Evolutionary conservation across 1,140 invertebrate genomes (phyloP), one percentile per base, ranked within the genome.

Genomic region (Idris sp.): DNA sequence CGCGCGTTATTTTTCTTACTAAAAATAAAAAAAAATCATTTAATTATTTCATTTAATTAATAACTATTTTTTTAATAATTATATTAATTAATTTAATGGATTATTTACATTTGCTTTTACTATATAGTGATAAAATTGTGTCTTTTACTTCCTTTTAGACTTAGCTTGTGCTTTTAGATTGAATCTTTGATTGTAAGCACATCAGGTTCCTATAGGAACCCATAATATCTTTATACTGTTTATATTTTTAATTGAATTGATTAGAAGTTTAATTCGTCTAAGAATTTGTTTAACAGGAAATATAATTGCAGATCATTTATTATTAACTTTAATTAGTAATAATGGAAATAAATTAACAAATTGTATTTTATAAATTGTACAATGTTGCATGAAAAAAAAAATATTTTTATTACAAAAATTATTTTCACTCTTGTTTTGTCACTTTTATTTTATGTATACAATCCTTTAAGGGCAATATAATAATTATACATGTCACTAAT

Each of bases 101-200:
- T 81, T 92, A 87, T 90, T 92, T 33, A 89, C 91, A 2, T 92
- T 91, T 88, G 90, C 92, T 88, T 92, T 92, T 87, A 91, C 90
- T 7, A 92, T 82, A 67, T 91, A 87, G 76, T 72, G 25, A 74
- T 91, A 80, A 89, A 88, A 18, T 71, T 92, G 82, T 68, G 83
- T 2, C 68, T 92, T 72, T 85, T 89, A 2, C 77, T 92, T 77
- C 84, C 88, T 2, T 67, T 92, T 79, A 92, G 91, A 91, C 51
- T 91, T 78, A 82, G 77, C 76, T 91, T 82, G 91, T 92, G 87
- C 54, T 90, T 28, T 89, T 83, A 81, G 87, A 86, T 25, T 90
- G 89, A 89, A 77, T 89, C 74, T 89, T 87, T 85, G 87, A 89
- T 79, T 81, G 78, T 28, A 82, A 88, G 74, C 75, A 89, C 91